These are phyloP conservation scores for Brachirus orientalis DNA, from an alignment of 2,113 vertebrate genomes.

Conservation along the genomic window DNA sequence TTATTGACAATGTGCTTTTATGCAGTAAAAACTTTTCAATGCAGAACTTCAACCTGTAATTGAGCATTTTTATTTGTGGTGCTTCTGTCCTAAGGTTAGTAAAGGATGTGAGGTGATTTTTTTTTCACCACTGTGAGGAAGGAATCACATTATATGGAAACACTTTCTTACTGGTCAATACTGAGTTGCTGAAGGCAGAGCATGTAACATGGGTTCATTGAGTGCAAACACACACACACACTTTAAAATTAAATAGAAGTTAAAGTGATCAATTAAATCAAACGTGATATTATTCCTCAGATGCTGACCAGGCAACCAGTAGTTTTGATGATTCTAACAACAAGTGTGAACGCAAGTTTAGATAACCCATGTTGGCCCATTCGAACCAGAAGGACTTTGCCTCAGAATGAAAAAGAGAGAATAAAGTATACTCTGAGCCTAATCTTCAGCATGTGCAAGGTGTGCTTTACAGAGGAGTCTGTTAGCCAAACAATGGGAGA, in stretches of 20 bases:
- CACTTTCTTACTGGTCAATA: not conserved
- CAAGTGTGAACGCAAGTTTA: too few species aligned
- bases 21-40: not conserved
- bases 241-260: too few species aligned
- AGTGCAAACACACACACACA: too few species aligned
- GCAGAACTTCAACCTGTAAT: not conserved
- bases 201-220: too few species aligned
- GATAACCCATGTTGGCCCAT: too few species aligned
- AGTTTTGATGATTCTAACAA: too few species aligned
- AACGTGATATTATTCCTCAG: too few species aligned
- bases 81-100: too few species aligned
- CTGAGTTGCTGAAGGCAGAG: not conserved
- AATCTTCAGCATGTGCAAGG: constrained; percentile 29
- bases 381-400: not conserved
- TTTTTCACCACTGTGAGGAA: not conserved
- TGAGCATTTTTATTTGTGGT: not conserved
- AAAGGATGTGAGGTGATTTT: too few species aligned
- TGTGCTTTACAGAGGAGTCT: constrained; percentile 43
- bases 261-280: too few species aligned
- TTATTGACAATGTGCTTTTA: not conserved
- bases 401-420: not conserved
- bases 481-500: constrained; percentile 71
- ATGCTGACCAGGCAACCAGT: too few species aligned
- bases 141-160: not conserved
- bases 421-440: not conserved